Evolutionary conservation across 2,888 invertebrate genomes (phyloP).

Genomic region (Dicranocentrus wangi): DNA sequence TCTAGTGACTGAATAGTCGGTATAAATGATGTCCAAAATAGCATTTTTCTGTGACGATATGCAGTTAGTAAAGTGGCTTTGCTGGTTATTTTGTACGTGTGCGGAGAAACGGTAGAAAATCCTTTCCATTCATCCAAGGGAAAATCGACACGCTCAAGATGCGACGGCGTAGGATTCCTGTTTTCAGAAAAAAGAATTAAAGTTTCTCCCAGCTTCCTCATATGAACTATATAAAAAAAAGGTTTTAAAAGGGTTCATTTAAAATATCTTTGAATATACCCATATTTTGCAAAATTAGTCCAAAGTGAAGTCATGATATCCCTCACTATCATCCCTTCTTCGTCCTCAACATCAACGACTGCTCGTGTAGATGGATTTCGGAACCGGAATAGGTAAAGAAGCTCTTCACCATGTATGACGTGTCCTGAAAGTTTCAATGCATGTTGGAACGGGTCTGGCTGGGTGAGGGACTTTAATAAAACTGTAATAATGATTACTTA

Average conservation of each 20-base stretch:
- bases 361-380: constrained; percentile 64
- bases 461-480: too few relatives aligned
- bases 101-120: constrained; percentile 56
- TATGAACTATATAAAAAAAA: too few relatives aligned
- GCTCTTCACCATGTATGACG: constrained; percentile 69
- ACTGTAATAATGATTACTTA: too few relatives aligned
- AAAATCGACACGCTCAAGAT: too few relatives aligned
- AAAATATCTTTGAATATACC: constrained; percentile 42
- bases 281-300: constrained; percentile 68
- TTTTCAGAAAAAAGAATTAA: not conserved
- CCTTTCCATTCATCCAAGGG: constrained; percentile 61
- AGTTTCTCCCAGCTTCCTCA: too few relatives aligned
- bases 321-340: constrained; percentile 64
- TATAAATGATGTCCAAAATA: constrained; percentile 66
- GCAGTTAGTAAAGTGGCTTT: constrained; percentile 59
- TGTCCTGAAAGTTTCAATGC: constrained; percentile 59
- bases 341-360: constrained; percentile 67
- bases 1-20: constrained; percentile 57
- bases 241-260: too few relatives aligned
- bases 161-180: not conserved
- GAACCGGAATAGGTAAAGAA: constrained; percentile 69
- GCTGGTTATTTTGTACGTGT: constrained; percentile 64
- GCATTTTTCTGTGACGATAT: constrained; percentile 68
- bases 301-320: constrained; percentile 67
- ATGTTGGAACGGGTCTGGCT: too few relatives aligned